phyloP scores from a whole-genome alignment of 1,140 invertebrate species.

The Nilaparvata lugens region DNA sequence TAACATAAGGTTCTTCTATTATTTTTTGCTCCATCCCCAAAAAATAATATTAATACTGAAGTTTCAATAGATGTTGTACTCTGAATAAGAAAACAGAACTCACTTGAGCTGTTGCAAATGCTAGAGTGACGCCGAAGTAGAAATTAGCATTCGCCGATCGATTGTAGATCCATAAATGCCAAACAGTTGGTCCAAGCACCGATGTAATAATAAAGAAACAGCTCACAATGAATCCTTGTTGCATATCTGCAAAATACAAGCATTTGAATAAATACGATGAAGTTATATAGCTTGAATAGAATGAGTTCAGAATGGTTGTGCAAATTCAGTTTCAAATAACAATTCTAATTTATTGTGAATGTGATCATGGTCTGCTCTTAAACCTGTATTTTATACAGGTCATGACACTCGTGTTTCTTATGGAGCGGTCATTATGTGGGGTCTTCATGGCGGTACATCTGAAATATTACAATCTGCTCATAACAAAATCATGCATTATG shows the following conservation, averaged over 20 bases:
- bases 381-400: no score
- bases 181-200: slow-evolving; percentile 86
- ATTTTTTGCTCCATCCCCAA: no score
- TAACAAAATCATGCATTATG: no score
- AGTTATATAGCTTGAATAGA: not conserved
- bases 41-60: no score
- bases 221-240: slow-evolving; percentile 84
- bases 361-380: slow-evolving; percentile 7
- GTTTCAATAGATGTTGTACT: no score
- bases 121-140: slow-evolving; percentile 95
- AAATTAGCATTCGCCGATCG: slow-evolving; percentile 99
- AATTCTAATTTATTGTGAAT: no score
- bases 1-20: no score
- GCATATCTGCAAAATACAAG: slow-evolving; percentile 56
- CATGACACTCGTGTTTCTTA: no score
- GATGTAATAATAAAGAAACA: slow-evolving; percentile 83
- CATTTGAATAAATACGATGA: slow-evolving; percentile 12
- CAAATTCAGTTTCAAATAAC: not conserved
- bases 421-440: no score
- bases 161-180: slow-evolving; percentile 97
- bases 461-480: no score
- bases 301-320: not conserved
- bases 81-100: not conserved
- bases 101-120: slow-evolving; percentile 82
- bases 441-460: no score